Base-by-base conservation (phyloP, 2,888 invertebrate genomes). In the Cosmorhoe ocellata region DNA sequence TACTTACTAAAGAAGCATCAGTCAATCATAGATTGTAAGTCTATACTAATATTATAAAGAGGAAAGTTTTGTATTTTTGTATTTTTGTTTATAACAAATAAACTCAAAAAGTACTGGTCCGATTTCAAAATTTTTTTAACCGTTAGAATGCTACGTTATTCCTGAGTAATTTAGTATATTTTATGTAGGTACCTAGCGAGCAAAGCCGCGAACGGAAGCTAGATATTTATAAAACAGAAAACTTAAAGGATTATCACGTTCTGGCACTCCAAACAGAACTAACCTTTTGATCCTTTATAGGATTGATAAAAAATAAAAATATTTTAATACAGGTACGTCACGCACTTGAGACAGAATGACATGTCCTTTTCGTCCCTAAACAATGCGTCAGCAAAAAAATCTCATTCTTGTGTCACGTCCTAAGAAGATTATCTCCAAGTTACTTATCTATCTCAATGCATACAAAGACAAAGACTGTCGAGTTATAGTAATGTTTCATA, bases 341-440 rank as follows among this genome's bases (percentile, higher is more conserved):
- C 61, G 65, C 59, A 57, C 56, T 51, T 41, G 18, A 36, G 46
- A 53, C 40, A 33, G 58, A 51, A 58, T 67, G 66, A 66, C 65
- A 53, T 48, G 58, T 59, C 69, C 68, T 61, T 67, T 71, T 68
- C 54, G 63, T 61, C 62, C 69, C 71, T 69, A 81, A 80, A 81
- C 81, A 81, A 81, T 83, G 84, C 74, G 81, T 84, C 82, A 83
- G 84, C 82, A 72, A 71, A 76, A 75, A 79, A 72, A 59, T 58
- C 64, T 74, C 66, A 76, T 82, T 84, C 79, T 81, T 63, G 56
- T 72, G 81, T 79, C 83, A 84, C 82, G 82, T 79, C 60, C 71
- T 70, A 71, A 79, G 79, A 69, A 70, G 84, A 81, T 84, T 81
- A 81, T 72, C 70, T 73, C 62, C 59, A 63, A 65, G 69, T 59